These are phyloP conservation scores for Erinaceus europaeus DNA, from an alignment of 2,113 vertebrate species.

Conservation along the genomic window DNA sequence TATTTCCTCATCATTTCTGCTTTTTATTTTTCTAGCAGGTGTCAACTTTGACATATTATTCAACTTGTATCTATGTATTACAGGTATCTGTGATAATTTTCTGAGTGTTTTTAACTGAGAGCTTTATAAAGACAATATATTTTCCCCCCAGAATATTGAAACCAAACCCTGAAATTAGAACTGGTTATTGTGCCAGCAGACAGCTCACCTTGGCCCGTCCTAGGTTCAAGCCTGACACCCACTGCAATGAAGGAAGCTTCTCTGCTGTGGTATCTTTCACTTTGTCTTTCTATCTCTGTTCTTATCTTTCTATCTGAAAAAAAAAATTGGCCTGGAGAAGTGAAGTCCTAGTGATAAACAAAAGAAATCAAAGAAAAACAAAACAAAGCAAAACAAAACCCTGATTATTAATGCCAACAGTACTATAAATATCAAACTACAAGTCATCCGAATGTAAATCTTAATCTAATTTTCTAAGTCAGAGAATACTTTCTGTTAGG, in stretches of 20 bases:
- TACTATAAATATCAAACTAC: neutral
- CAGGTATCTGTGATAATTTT: neutral
- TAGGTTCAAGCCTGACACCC: no score
- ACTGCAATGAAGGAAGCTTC: no score
- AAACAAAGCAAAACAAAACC: constrained; percentile 7
- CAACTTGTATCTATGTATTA: neutral
- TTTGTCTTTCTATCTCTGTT: no score
- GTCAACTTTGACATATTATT: neutral
- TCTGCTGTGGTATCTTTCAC: no score
- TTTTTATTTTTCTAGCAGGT: neutral
- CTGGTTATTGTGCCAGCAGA: no score
- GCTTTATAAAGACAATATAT: constrained; percentile 1
- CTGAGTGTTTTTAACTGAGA: neutral
- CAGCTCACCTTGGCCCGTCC: no score
- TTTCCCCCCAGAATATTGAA: neutral
- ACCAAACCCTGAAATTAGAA: constrained; percentile 7
- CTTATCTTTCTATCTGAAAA: no score
- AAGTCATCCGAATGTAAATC: neutral
- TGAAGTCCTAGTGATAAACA: no score
- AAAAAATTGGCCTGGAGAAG: no score
- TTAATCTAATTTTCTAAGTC: neutral
- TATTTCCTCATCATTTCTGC: constrained; percentile 15
- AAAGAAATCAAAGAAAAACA: no score
- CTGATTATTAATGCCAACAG: neutral
- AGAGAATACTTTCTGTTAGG: neutral